phyloP scores from a whole-genome alignment of 2,797 vertebrate genomes.

The Poecilia velifera region DNA sequence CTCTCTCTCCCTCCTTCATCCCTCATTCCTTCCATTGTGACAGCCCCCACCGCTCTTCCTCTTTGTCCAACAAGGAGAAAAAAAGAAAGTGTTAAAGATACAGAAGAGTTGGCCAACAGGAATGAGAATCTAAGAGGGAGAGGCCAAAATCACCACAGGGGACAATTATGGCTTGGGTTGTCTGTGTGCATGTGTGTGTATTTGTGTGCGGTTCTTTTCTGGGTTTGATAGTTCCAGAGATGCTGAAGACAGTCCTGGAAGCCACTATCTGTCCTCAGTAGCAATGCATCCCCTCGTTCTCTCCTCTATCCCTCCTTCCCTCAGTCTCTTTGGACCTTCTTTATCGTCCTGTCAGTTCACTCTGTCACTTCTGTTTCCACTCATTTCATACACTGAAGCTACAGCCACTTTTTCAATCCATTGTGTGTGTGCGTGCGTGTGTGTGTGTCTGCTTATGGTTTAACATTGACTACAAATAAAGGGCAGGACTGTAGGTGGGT shows the following conservation, averaged over 20 bases:
- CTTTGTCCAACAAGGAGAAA: slow-evolving; percentile 34
- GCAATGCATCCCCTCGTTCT: slow-evolving; percentile 58
- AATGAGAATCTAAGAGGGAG: slow-evolving; percentile 67
- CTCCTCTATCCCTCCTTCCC: slow-evolving; percentile 71
- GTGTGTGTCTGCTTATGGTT: slow-evolving; percentile 42
- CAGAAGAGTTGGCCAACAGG: slow-evolving; percentile 72
- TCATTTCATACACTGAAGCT: slow-evolving; percentile 63
- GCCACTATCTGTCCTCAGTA: slow-evolving; percentile 69
- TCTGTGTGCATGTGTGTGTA: slow-evolving; percentile 18
- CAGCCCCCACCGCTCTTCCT: slow-evolving; percentile 33
- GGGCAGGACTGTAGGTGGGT: slow-evolving; percentile 37
- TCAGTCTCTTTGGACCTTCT: slow-evolving; percentile 62
- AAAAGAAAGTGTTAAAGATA: slow-evolving; percentile 74
- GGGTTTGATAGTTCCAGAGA: slow-evolving; percentile 59
- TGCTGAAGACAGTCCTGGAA: slow-evolving; percentile 67
- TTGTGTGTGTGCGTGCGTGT: neutral
- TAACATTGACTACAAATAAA: slow-evolving; percentile 54
- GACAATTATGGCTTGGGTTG: slow-evolving; percentile 72
- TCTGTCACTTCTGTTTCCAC: slow-evolving; percentile 75
- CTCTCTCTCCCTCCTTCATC: slow-evolving; percentile 68
- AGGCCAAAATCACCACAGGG: slow-evolving; percentile 76
- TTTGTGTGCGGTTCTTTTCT: slow-evolving; percentile 49
- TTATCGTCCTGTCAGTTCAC: slow-evolving; percentile 64
- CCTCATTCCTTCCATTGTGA: slow-evolving; percentile 63
- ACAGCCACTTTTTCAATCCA: slow-evolving; percentile 17